Percentiles rank a stretch among this genome's conserved stretches.
Conservation (phyloP, 2,888 invertebrate species). For the Plagodis dolabraria region DNA sequence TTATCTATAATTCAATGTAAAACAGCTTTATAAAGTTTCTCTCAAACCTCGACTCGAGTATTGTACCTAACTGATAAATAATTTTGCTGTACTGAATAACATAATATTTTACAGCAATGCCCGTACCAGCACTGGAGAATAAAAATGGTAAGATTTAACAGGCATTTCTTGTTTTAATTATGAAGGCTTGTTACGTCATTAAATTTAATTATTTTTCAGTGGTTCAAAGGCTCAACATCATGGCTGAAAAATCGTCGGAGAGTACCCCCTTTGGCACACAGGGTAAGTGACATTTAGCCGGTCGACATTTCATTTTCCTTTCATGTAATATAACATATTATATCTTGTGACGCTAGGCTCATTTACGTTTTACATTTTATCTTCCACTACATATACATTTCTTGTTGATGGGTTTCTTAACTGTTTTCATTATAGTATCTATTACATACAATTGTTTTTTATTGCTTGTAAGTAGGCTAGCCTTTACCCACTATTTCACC, state of each 20-base stretch:
- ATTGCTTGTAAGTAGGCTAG: no score
- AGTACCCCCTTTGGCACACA: conserved; percentile 77
- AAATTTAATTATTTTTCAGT: conserved; percentile 51
- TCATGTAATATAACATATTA: conserved; percentile 1
- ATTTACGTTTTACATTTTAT: no score
- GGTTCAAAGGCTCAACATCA: conserved; percentile 75
- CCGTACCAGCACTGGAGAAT: conserved; percentile 70
- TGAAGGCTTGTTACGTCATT: conserved; percentile 18
- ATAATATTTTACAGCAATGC: conserved; percentile 66
- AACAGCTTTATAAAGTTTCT: conserved; percentile 24
- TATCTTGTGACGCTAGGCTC: background rate
- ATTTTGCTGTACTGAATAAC: conserved; percentile 24
- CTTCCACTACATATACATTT: no score
- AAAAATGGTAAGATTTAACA: conserved; percentile 65
- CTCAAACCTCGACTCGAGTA: conserved; percentile 8
- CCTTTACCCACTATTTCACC: no score
- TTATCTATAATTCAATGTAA: conserved; percentile 33
- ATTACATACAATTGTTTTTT: no score
- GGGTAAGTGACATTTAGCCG: conserved; percentile 54
- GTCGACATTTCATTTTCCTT: conserved; percentile 20
- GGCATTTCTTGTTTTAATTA: conserved; percentile 16
- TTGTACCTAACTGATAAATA: conserved; percentile 19
- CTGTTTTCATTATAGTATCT: no score
- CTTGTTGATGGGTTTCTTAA: no score
- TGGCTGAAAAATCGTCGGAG: conserved; percentile 74